phyloP scores from a whole-genome alignment of 1,140 invertebrate genomes.

The Centruroides sculpturatus region DNA sequence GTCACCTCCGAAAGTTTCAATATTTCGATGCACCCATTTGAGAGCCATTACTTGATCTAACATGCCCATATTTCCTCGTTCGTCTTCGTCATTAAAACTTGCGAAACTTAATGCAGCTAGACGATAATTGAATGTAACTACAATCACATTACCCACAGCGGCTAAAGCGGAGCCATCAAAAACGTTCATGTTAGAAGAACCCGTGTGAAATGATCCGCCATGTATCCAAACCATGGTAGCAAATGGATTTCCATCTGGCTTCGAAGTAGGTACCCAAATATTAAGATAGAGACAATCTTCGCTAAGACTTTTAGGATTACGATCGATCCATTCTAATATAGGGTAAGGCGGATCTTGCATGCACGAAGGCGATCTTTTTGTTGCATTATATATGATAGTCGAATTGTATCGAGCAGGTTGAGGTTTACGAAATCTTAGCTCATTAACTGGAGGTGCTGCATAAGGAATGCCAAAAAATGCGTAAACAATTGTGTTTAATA shows the following conservation, averaged over 20 bases:
- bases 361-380: slow-evolving; percentile 4
- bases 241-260: slow-evolving; percentile 26
- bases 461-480: slow-evolving; percentile 85
- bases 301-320: slow-evolving; percentile 37
- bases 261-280: slow-evolving; percentile 66
- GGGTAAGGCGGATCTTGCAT: background rate
- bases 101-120: slow-evolving; percentile 58
- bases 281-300: slow-evolving; percentile 90
- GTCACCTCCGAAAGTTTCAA: slow-evolving; percentile 38
- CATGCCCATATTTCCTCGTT: slow-evolving; percentile 1
- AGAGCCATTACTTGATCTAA: too few relatives aligned
- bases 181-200: slow-evolving; percentile 39
- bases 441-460: slow-evolving; percentile 75
- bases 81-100: slow-evolving; percentile 44
- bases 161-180: slow-evolving; percentile 47
- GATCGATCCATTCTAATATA: background rate
- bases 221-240: slow-evolving; percentile 66
- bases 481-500: slow-evolving; percentile 47
- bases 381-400: slow-evolving; percentile 43
- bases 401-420: slow-evolving; percentile 70
- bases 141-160: slow-evolving; percentile 44
- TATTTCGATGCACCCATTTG: slow-evolving; percentile 43
- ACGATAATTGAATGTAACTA: slow-evolving; percentile 55
- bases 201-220: slow-evolving; percentile 51
- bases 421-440: slow-evolving; percentile 75